Evolutionary conservation across 1,140 invertebrate genomes (phyloP).

Genomic region (Coptotermes formosanus): DNA sequence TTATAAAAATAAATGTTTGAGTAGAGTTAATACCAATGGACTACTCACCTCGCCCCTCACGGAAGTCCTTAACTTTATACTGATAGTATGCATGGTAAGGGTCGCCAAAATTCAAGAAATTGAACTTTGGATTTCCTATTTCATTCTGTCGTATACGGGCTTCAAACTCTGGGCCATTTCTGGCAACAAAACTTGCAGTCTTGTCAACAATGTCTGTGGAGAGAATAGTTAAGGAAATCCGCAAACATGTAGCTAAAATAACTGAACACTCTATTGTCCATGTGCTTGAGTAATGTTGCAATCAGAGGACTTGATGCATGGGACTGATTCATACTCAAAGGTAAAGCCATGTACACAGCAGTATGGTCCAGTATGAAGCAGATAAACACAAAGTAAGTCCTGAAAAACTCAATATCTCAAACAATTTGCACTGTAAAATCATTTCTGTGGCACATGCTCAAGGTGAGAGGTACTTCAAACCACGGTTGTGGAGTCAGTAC

Average conservation of each 20-base stretch:
- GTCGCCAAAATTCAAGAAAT: conserved; percentile 94
- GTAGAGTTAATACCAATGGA: background rate
- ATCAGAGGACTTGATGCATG: too few relatives aligned
- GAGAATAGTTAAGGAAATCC: conserved; percentile 32
- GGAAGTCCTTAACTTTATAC: conserved; percentile 96
- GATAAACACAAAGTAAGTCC: too few relatives aligned
- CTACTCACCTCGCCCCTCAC: conserved; percentile 77
- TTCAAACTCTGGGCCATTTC: conserved; percentile 98
- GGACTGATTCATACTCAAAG: background rate
- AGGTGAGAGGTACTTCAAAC: too few relatives aligned
- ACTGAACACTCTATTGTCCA: background rate
- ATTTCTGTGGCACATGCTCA: too few relatives aligned
- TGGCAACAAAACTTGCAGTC: conserved; percentile 96
- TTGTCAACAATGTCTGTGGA: conserved; percentile 94
- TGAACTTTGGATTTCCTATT: conserved; percentile 96
- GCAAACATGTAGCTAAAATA: background rate
- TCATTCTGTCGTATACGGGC: conserved; percentile 95
- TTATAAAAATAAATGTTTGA: background rate
- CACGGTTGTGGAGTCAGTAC: too few relatives aligned
- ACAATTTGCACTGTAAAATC: too few relatives aligned
- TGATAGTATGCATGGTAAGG: conserved; percentile 99
- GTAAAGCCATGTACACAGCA: background rate
- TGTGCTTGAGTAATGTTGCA: too few relatives aligned
- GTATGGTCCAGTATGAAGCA: background rate
- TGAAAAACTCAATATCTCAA: too few relatives aligned